Base-by-base conservation (phyloP, 2,797 vertebrate genomes). In the Thaleichthys pacificus region DNA sequence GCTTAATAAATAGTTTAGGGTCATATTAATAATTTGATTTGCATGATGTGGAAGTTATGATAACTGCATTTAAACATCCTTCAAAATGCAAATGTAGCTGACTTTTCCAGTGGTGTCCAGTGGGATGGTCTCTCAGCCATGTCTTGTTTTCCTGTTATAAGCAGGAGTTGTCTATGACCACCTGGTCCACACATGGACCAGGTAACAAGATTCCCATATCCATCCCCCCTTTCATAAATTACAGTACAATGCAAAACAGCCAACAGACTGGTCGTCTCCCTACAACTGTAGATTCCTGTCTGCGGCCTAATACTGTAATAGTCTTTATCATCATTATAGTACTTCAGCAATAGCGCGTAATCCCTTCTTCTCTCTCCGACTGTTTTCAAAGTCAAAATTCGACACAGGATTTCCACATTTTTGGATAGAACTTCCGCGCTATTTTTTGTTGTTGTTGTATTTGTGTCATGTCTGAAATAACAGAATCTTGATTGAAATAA, bases 361-460 rank as follows among this genome's bases (percentile, higher is more conserved):
- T 22, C 11, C 58, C 58, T 22, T 4, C 58, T 26, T 8, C 30
- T 64, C 30, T 7, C 30, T 64, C 30, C 30, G 11, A 19, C 61
- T 64, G 78, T 89, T 87, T 89, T 88, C 85, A 87, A 87, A 86
- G 87, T 72, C 80, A 77, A 80, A 84, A 88, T 89, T 88, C 82
- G 81, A 69, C 71, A 65, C 76, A 90, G 88, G 86, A 91, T 91
- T 90, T 91, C 85, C 88, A 90, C 86, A 88, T 86, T 88, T 88
- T 90, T 88, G 85, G 80, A 74, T 87, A 69, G 81, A 88, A 77
- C 86, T 88, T 91, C 86, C 26, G 0, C 24, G 32, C n/a, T 2
- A 4, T 71, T 68, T 21, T 69, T 68, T 32, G 74, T 80, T 61
- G 57, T 76, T 42, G 42, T 47, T 47, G 42, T 26, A 76, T 77